Base-by-base conservation (phyloP, 2,113 vertebrate genomes). In the Osmerus eperlanus region DNA sequence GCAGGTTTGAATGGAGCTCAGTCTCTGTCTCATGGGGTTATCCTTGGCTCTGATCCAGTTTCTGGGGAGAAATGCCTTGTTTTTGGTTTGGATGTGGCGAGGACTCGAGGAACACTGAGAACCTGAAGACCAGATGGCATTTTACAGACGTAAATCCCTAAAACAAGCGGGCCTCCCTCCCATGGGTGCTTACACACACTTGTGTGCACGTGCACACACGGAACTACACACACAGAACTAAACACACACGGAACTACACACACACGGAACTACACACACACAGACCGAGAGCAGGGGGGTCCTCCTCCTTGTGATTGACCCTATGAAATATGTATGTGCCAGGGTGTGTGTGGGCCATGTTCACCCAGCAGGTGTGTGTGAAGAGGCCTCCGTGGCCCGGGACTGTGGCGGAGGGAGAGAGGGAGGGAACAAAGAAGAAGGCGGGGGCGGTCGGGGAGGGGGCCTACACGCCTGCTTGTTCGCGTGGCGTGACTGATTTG, bases 401-500 rank as follows among this genome's bases (percentile, higher is more conserved):
- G 78, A 75, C 32, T 41, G 54, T 25, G 64, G 74, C 68, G 56
- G 41, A 7, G 14, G 23, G 47, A 23, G 2, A 29, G 72, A 55
- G 60, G 59, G 66, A 67, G 23, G 65, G 83, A 80, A 82, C 36
- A 53, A 75, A 75, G 67, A 67, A 68, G 67, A 41, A 28, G 54
- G 62, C 83, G 76, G 73, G 72, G 28, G 12, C 15, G 52, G 21
- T 53, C 60, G 74, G 71, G 63, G 72, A 67, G 36, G 12, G 79
- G 80, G 28, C 61, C 58, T 74, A 69, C 71, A 82, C 41, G 76
- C 70, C 78, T 78, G 78, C 74, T 76, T 86, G 87, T 86, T 82
- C 29, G 68, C 62, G 11, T 67, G 82, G 75, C 73, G 72, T 89
- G 86, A 88, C 86, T 91, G 86, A 91, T 91, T 81, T 82, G 86